Percentiles rank a stretch among this genome's conserved stretches.
These are phyloP conservation scores for Nycticorax nycticorax DNA, from an alignment of 2,113 vertebrate species.

Conservation along the genomic window DNA sequence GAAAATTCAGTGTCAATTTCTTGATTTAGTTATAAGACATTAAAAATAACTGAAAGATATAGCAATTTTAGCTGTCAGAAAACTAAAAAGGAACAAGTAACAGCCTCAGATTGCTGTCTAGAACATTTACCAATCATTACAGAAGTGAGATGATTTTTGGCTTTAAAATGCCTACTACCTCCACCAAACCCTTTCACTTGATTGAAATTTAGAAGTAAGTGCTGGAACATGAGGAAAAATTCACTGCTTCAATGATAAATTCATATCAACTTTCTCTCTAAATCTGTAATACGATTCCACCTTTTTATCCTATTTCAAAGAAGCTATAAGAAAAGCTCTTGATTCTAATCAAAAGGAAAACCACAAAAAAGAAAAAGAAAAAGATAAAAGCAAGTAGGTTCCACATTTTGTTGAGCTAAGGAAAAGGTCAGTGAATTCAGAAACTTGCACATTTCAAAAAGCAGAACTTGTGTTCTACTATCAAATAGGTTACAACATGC, in stretches of 20 bases:
- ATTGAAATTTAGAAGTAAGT: background rate
- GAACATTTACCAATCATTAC: background rate
- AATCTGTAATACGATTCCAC: background rate
- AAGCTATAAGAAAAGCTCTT: background rate
- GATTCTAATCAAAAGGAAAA: background rate
- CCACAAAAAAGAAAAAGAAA: background rate
- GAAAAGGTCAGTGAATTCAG: background rate
- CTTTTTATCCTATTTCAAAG: background rate
- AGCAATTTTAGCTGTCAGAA: background rate
- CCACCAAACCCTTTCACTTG: background rate
- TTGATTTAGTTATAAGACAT: background rate
- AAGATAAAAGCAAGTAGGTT: background rate
- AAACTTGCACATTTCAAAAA: background rate
- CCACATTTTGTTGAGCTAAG: background rate
- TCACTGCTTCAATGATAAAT: background rate
- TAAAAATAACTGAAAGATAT: background rate
- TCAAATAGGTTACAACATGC: background rate
- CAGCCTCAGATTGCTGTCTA: background rate
- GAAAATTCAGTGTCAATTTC: background rate
- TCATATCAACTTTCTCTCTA: background rate
- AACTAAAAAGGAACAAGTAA: background rate
- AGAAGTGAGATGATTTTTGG: background rate
- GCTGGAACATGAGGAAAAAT: background rate
- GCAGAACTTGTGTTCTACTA: background rate
- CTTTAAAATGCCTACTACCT: background rate